A percentile compares a stretch with the other conserved stretches of the same genome.
phyloP scores from a whole-genome alignment of 2,113 vertebrate species.

The Calidris pygmaea region DNA sequence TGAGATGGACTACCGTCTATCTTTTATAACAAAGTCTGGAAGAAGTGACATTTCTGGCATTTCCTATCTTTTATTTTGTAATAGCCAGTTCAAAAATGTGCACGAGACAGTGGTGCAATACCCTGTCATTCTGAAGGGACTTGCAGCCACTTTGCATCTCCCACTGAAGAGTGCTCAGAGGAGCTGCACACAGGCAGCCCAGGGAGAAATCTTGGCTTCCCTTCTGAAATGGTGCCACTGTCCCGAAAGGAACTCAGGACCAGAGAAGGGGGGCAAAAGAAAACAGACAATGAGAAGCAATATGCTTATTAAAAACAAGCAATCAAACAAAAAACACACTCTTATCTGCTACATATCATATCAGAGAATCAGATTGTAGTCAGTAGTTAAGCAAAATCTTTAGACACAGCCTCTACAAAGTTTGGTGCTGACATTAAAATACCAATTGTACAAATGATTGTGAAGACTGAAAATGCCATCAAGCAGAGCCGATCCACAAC shows the following conservation, averaged over 20 bases:
- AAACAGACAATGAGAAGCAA: background rate
- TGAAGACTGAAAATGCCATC: constrained; percentile 92
- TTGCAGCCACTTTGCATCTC: background rate
- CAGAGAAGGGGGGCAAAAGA: background rate
- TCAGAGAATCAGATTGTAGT: background rate
- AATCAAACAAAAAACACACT: background rate
- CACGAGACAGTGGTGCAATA: background rate
- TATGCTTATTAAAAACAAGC: background rate
- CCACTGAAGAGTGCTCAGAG: background rate
- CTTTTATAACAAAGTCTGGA: background rate
- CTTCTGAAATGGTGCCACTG: background rate
- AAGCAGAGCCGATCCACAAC: constrained; percentile 95
- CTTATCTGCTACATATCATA: constrained; percentile 18
- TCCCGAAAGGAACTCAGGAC: background rate
- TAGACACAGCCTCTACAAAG: constrained; percentile 91
- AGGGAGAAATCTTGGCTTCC: background rate
- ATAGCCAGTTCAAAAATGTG: background rate
- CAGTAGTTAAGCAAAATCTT: constrained; percentile 83
- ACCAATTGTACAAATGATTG: constrained; percentile 91
- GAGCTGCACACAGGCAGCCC: background rate
- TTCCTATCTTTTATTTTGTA: background rate
- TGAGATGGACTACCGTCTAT: background rate
- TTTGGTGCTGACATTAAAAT: constrained; percentile 97
- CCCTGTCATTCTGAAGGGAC: background rate
- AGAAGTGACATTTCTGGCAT: background rate